Evolutionary conservation across 2,888 invertebrate genomes (phyloP).

Genomic region (Pristionchus exspectatus): DNA sequence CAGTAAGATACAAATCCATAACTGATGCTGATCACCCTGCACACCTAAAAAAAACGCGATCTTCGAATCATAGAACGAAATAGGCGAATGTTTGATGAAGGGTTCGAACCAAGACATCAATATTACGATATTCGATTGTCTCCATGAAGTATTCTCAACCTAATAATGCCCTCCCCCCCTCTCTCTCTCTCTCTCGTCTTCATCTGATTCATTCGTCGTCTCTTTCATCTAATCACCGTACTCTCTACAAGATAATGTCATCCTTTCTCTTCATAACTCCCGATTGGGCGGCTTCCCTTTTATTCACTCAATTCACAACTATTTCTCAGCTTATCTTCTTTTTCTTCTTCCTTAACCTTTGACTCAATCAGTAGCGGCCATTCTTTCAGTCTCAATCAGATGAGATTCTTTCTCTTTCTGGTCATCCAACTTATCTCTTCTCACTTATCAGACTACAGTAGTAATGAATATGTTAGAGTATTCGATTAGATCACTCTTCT

Average conservation of each 20-base stretch:
- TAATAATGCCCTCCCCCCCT: neutral
- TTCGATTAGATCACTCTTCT: neutral
- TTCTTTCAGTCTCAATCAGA: neutral
- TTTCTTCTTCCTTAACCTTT: neutral
- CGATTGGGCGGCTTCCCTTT: slow-evolving; percentile 22
- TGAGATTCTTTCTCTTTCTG: neutral
- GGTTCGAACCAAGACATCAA: no score
- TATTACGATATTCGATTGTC: no score
- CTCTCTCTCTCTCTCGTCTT: neutral
- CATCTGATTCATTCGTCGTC: slow-evolving; percentile 39
- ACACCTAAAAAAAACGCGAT: no score
- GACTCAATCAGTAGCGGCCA: neutral
- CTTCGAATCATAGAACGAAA: no score
- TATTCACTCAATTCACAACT: slow-evolving; percentile 24
- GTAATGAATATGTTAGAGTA: neutral
- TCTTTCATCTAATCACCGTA: slow-evolving; percentile 46
- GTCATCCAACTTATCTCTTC: neutral
- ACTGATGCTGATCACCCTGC: no score
- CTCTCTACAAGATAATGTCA: slow-evolving; percentile 22
- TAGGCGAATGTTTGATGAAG: no score
- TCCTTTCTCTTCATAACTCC: slow-evolving; percentile 41
- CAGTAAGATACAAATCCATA: neutral
- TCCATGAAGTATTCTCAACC: neutral
- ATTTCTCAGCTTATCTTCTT: neutral
- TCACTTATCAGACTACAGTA: neutral